Evolutionary conservation across 2,888 invertebrate genomes (phyloP).

Genomic region (Lapara coniferarum): DNA sequence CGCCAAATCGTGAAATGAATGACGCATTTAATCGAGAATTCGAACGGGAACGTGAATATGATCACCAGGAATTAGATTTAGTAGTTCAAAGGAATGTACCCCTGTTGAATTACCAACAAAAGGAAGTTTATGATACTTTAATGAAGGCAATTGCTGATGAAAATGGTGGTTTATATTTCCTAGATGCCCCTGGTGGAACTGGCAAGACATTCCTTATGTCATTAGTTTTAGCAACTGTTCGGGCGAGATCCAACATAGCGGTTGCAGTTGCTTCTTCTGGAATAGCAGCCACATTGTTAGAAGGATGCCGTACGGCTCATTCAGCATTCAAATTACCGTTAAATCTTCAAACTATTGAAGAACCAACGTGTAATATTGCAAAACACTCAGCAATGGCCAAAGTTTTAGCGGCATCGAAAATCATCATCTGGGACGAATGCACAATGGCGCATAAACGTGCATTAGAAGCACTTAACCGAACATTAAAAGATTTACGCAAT

Average conservation of each 20-base stretch:
- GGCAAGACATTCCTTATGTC: background rate
- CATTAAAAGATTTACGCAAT: background rate
- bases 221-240: background rate
- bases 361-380: background rate
- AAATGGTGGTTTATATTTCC: conserved; percentile 1
- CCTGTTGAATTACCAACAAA: conserved; percentile 28
- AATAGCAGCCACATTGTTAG: background rate
- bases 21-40: conserved; percentile 31
- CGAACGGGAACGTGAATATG: conserved; percentile 29
- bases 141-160: background rate
- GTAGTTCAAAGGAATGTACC: conserved; percentile 22
- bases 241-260: background rate
- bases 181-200: background rate
- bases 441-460: too few relatives aligned
- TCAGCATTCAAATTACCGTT: background rate
- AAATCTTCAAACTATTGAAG: conserved; percentile 3
- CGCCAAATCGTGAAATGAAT: conserved; percentile 32
- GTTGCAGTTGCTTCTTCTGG: background rate
- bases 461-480: too few relatives aligned
- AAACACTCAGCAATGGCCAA: background rate
- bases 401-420: background rate
- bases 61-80: conserved; percentile 1
- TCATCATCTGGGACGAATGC: background rate
- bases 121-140: background rate
- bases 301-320: background rate